Evolutionary conservation across 2,888 invertebrate species (phyloP).

Genomic region (Agonopterix arenella): DNA sequence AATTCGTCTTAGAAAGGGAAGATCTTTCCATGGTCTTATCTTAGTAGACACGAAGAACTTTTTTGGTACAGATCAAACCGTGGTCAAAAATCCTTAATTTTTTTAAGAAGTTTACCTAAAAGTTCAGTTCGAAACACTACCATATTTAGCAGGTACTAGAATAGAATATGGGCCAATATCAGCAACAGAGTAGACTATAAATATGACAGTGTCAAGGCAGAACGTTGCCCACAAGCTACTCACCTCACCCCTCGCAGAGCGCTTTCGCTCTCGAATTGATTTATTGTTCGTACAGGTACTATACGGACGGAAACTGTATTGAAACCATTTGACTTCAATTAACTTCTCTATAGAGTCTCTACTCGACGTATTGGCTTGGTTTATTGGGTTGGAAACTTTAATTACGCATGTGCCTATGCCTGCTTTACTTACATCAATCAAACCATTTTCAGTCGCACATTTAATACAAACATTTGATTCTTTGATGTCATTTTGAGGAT

Average conservation of each 20-base stretch:
- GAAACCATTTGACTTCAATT: too few relatives aligned
- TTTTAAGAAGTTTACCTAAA: too few relatives aligned
- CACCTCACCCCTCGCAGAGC: slow-evolving; percentile 9
- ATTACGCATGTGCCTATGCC: background rate
- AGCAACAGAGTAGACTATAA: slow-evolving; percentile 48
- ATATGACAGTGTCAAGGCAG: slow-evolving; percentile 69
- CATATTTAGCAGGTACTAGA: slow-evolving; percentile 13
- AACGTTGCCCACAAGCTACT: slow-evolving; percentile 29
- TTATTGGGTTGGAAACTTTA: slow-evolving; percentile 3
- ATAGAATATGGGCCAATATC: slow-evolving; percentile 44
- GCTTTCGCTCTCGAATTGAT: slow-evolving; percentile 1
- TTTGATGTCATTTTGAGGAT: too few relatives aligned
- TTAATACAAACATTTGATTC: too few relatives aligned
- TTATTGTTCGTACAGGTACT: background rate
- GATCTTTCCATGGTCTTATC: too few relatives aligned
- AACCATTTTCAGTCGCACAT: too few relatives aligned
- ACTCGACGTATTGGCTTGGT: background rate
- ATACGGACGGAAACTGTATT: too few relatives aligned
- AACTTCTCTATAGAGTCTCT: too few relatives aligned
- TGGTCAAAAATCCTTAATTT: too few relatives aligned
- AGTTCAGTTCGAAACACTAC: background rate
- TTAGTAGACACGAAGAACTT: too few relatives aligned
- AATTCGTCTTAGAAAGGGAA: too few relatives aligned
- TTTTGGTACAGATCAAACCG: too few relatives aligned
- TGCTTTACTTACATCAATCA: background rate